Conservation (phyloP, 2,113 vertebrate genomes). For the Pachycephala philippinensis region DNA sequence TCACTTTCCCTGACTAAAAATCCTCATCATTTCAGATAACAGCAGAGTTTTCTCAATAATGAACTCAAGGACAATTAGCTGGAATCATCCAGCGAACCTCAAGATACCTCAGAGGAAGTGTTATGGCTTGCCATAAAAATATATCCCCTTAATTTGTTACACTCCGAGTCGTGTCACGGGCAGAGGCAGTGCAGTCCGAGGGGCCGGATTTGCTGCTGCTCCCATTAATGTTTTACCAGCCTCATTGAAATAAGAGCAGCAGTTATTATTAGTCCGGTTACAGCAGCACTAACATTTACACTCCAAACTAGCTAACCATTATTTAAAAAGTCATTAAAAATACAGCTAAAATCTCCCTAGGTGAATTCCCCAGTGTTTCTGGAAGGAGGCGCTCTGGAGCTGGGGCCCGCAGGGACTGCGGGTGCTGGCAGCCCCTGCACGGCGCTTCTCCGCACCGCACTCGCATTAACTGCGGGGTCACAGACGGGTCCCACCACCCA, state of each 20-base stretch:
- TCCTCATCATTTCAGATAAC: not conserved
- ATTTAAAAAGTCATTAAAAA: not conserved
- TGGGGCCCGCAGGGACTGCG: accelerated
- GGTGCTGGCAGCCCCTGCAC: not conserved
- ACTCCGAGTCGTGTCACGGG: not conserved
- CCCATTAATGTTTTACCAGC: not conserved
- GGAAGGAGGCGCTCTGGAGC: not conserved
- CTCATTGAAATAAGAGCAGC: not conserved
- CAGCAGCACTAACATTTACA: not conserved
- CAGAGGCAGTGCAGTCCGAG: not conserved
- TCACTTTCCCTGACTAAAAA: not conserved
- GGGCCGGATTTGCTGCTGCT: not conserved
- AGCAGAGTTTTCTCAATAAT: not conserved
- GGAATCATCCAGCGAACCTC: not conserved
- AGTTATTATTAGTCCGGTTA: not conserved
- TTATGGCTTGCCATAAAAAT: not conserved
- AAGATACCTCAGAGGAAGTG: not conserved
- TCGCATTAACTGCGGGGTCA: accelerated
- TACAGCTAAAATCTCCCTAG: not conserved
- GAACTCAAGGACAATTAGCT: constrained; percentile 2
- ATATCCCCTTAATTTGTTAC: not conserved
- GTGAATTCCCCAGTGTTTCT: not conserved
- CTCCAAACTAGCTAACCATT: not conserved
- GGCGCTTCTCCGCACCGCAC: accelerated
- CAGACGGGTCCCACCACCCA: not conserved